phyloP scores from a whole-genome alignment of 1,140 invertebrate species.

The Helicoverpa armigera region DNA sequence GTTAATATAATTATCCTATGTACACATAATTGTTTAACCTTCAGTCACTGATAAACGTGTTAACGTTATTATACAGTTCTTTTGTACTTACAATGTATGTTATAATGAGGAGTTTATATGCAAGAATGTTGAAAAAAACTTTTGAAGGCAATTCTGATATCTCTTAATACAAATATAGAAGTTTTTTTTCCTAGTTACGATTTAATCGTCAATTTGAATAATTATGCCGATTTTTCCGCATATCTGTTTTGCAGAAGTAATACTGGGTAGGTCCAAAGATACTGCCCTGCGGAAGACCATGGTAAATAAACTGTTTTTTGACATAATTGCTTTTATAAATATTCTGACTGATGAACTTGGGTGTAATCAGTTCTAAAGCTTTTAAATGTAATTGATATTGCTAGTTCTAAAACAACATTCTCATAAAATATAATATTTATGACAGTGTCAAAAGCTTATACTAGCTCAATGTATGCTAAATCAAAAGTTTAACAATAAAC shows the following conservation, averaged over 20 bases:
- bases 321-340: neutral
- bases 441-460: too few species aligned
- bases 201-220: neutral
- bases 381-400: too few species aligned
- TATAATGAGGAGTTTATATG: neutral
- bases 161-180: neutral
- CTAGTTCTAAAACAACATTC: too few species aligned
- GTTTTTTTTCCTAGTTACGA: too few species aligned
- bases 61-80: constrained; percentile 25
- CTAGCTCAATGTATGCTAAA: neutral
- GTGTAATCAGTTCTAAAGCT: too few species aligned
- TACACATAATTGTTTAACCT: constrained; percentile 28
- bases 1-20: constrained; percentile 26
- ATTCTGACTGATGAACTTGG: neutral
- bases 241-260: neutral
- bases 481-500: neutral
- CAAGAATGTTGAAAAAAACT: constrained; percentile 3
- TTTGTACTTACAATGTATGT: constrained; percentile 29
- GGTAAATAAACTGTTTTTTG: neutral
- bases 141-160: neutral
- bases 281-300: neutral
- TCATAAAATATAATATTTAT: too few species aligned
- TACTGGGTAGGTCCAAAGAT: neutral
- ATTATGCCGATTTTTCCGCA: neutral
- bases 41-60: constrained; percentile 33